Evolutionary conservation across 2,888 invertebrate species (phyloP).

Genomic region (Leptinotarsa juncta): DNA sequence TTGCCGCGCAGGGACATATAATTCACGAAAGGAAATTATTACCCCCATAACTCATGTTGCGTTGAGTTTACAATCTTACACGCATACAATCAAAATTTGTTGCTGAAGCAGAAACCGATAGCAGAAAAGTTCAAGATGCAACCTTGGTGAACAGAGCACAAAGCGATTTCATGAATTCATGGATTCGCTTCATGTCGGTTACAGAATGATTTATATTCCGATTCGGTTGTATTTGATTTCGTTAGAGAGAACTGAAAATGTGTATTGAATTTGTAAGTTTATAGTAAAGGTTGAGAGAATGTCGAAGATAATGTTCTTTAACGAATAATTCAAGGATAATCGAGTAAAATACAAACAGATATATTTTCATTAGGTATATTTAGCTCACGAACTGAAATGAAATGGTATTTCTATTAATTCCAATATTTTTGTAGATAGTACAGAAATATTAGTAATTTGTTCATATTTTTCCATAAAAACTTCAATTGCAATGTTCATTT

Average conservation of each 20-base stretch:
- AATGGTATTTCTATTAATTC: too few relatives aligned
- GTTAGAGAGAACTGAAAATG: not conserved
- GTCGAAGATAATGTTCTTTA: not conserved
- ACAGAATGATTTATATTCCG: conserved; percentile 11
- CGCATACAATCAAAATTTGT: not conserved
- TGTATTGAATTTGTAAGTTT: not conserved
- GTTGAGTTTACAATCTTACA: not conserved
- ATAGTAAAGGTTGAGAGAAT: not conserved
- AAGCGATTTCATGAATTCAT: not conserved
- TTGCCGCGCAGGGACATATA: not conserved
- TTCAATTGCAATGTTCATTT: too few relatives aligned
- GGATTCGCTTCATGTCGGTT: conserved; percentile 1
- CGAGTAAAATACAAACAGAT: too few relatives aligned
- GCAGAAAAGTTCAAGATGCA: not conserved
- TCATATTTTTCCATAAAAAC: too few relatives aligned
- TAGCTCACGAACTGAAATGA: too few relatives aligned
- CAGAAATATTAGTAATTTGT: too few relatives aligned
- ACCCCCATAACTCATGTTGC: not conserved
- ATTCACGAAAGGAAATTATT: not conserved
- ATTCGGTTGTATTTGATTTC: not conserved
- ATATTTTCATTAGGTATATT: too few relatives aligned
- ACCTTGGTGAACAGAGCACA: not conserved
- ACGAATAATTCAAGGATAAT: not conserved
- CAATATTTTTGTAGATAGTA: too few relatives aligned
- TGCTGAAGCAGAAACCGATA: not conserved